Evolutionary conservation across 2,113 vertebrate genomes (phyloP), one percentile per base, ranked within the genome.

Genomic region (Hassar affinis): DNA sequence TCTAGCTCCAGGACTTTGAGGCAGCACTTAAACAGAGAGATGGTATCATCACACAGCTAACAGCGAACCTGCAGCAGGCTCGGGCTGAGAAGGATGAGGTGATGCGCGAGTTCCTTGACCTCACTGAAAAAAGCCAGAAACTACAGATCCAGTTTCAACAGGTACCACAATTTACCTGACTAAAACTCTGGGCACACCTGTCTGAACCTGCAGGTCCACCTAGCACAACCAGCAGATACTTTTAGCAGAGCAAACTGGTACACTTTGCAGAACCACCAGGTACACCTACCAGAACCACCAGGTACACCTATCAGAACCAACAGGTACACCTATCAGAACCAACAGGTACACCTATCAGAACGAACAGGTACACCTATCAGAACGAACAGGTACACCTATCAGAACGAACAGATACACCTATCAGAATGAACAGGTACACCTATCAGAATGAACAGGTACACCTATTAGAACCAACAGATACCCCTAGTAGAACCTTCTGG

Each of bases 81-180:
- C 94, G 97, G 25, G 92, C 94, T 56, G 97, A 99, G 87, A 99
- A 97, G 82, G 97, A 98, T 54, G 97, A 99, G 87, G 96, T 96
- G 79, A 96, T 98, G 95, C 95, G 94, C 84, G 98, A 99, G 86
- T 99, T 99, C 89, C 91, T 98, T 84, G 94, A 96, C 74, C 91
- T 99, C 84, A 99, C 97, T 0, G 96, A 97, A 79, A 96, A 98
- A 88, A 99, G 97, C 90, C 96, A 99, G 86, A 98, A 96, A 78
- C 93, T 99, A 15, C 96, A 99, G 78, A 95, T 99, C 90, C 98
- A 99, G 66, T 98, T 99, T 90, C 97, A 98, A 74, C 96, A 99
- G 94, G 98, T 99, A 90, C 90, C 93, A 72, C 57, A 68, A 11
- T 22, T 72, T 20, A 35, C 30, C 54, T 33, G 17, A 42, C 18